Evolutionary conservation across 53 echinoderm and acorn worm genomes (phyloP).

Genomic region (Henricia sp.): DNA sequence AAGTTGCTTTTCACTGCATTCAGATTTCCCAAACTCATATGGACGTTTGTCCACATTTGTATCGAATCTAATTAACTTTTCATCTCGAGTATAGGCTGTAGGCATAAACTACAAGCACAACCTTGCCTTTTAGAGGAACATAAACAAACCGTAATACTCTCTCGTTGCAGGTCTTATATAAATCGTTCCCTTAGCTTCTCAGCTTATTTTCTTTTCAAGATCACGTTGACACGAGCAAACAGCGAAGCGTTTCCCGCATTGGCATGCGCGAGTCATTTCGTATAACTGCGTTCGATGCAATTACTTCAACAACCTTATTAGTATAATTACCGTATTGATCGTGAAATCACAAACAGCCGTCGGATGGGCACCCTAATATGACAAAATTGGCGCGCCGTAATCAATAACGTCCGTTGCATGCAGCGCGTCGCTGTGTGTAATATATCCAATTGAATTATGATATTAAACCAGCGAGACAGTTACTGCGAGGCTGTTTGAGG

Average conservation of each 20-base stretch:
- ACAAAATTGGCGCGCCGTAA: slow-evolving; percentile 9
- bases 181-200: background rate
- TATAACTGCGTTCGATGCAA: background rate
- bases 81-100: background rate
- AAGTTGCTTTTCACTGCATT: too few species aligned
- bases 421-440: slow-evolving; percentile 15
- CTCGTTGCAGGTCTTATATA: background rate
- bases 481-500: slow-evolving; percentile 6
- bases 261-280: background rate
- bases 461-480: slow-evolving; percentile 53
- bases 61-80: background rate
- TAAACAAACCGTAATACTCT: background rate
- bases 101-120: background rate
- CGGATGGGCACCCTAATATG: slow-evolving; percentile 18
- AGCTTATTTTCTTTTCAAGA: background rate
- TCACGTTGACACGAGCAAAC: slow-evolving; percentile 1
- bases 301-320: background rate
- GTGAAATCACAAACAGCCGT: slow-evolving; percentile 45
- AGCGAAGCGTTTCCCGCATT: background rate
- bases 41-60: background rate
- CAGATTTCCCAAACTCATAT: too few species aligned
- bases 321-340: slow-evolving; percentile 22
- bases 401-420: slow-evolving; percentile 11
- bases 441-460: slow-evolving; percentile 53
- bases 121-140: background rate